phyloP scores from a whole-genome alignment of 1,140 invertebrate species.

The Drosophila nigromelanica region DNA sequence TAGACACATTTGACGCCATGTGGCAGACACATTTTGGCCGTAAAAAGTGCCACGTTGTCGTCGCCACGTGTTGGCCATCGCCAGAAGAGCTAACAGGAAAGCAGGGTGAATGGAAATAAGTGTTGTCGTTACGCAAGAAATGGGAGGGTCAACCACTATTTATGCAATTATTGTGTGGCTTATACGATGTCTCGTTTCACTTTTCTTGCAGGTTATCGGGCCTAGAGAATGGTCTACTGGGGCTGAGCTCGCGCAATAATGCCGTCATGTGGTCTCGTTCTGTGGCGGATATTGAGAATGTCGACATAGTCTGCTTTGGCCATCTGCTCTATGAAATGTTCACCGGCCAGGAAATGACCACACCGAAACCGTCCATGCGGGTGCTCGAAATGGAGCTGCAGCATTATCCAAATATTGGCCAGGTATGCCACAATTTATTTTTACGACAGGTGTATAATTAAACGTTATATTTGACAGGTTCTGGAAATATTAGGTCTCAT shows the following conservation, averaged over 20 bases:
- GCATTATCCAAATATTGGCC: constrained; percentile 89
- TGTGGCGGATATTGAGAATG: constrained; percentile 86
- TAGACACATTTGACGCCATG: constrained; percentile 9
- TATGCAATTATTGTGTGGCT: constrained; percentile 51
- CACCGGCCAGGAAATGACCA: constrained; percentile 91
- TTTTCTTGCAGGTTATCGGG: constrained; percentile 88
- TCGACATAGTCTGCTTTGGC: constrained; percentile 91
- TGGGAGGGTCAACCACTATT: constrained; percentile 26
- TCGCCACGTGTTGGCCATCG: constrained; percentile 53
- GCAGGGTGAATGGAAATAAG: constrained; percentile 5
- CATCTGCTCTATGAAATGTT: constrained; percentile 96
- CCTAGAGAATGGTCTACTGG: constrained; percentile 93
- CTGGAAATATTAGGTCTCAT: constrained; percentile 92
- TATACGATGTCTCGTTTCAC: constrained; percentile 21
- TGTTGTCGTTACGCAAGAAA: constrained; percentile 7
- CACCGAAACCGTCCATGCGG: constrained; percentile 88
- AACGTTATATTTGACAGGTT: constrained; percentile 85
- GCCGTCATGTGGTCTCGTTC: constrained; percentile 84
- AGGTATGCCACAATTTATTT: constrained; percentile 31
- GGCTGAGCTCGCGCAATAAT: constrained; percentile 88
- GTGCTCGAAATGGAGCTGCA: constrained; percentile 89
- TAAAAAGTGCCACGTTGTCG: constrained; percentile 41
- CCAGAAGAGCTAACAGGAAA: neutral
- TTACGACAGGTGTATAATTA: neutral
- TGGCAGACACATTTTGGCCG: constrained; percentile 20